These are phyloP conservation scores for Strigamia transsilvanica DNA, from an alignment of 2,888 invertebrate species.

Conservation along the genomic window DNA sequence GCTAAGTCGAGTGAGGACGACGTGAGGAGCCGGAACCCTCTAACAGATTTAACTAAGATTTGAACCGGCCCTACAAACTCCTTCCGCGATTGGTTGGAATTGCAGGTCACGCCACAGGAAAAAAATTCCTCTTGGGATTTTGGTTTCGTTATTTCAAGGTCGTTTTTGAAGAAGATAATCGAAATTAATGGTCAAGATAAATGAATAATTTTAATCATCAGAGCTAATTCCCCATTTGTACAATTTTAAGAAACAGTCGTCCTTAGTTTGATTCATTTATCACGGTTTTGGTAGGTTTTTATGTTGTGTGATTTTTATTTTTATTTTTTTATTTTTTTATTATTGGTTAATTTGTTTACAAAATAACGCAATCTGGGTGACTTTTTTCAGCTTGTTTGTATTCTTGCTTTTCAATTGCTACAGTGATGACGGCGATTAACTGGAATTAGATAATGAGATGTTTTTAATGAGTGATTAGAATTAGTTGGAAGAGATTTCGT, in stretches of 20 bases:
- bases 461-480: background rate
- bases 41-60: background rate
- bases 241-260: conserved; percentile 18
- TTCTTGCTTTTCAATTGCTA: background rate
- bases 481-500: no score
- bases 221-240: conserved; percentile 13
- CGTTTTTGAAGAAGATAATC: background rate
- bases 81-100: background rate
- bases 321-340: background rate
- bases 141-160: conserved; percentile 4
- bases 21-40: background rate
- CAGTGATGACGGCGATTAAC: background rate
- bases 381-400: conserved; percentile 7
- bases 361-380: background rate
- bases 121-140: background rate
- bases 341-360: background rate
- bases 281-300: background rate
- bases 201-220: conserved; percentile 24
- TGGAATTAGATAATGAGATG: background rate
- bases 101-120: conserved; percentile 6
- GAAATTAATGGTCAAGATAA: background rate
- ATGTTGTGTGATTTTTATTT: background rate
- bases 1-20: background rate
- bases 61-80: background rate
- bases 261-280: conserved; percentile 2